Evolutionary conservation across 37 sponge, comb jelly and placozoan genomes (phyloP).

Genomic region (Lycopodina hypogea): DNA sequence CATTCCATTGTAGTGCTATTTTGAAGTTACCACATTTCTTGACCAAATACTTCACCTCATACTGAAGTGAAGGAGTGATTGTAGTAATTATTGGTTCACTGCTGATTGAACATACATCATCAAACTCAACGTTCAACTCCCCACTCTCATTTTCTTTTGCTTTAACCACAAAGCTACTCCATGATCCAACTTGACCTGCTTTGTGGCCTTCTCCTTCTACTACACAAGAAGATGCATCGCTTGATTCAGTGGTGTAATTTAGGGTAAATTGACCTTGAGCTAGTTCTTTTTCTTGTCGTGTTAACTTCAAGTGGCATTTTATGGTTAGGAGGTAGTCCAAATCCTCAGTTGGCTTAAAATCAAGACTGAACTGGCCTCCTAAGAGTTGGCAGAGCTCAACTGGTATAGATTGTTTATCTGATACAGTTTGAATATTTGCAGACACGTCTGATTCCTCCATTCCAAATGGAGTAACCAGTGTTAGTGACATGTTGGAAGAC

Average conservation of each 20-base stretch:
- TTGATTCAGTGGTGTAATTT: slow-evolving; percentile 5
- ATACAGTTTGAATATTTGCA: slow-evolving; percentile 23
- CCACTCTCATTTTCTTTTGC: slow-evolving; percentile 41
- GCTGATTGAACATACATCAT: slow-evolving; percentile 14
- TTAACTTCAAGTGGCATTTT: slow-evolving; percentile 34
- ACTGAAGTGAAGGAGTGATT: slow-evolving; percentile 24
- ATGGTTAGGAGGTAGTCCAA: slow-evolving; percentile 52
- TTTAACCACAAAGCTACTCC: slow-evolving; percentile 38
- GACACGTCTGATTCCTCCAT: slow-evolving; percentile 33
- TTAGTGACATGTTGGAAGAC: slow-evolving; percentile 9
- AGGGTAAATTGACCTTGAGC: slow-evolving; percentile 66
- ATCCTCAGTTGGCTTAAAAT: slow-evolving; percentile 47
- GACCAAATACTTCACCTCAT: slow-evolving; percentile 50
- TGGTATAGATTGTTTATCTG: slow-evolving; percentile 17
- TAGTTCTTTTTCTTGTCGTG: slow-evolving; percentile 46
- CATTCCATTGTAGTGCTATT: slow-evolving; percentile 57
- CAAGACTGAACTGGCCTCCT: slow-evolving; percentile 39
- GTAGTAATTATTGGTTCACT: slow-evolving; percentile 15
- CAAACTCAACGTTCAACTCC: slow-evolving; percentile 48
- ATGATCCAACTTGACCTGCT: slow-evolving; percentile 28
- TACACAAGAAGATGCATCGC: slow-evolving; percentile 21
- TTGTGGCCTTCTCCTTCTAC: slow-evolving; percentile 67
- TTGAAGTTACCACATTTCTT: slow-evolving; percentile 35
- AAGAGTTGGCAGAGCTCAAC: slow-evolving; percentile 27
- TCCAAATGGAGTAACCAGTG: slow-evolving; percentile 11